Evolutionary conservation across 2,113 vertebrate genomes (phyloP).

Genomic region (Lynx canadensis): DNA sequence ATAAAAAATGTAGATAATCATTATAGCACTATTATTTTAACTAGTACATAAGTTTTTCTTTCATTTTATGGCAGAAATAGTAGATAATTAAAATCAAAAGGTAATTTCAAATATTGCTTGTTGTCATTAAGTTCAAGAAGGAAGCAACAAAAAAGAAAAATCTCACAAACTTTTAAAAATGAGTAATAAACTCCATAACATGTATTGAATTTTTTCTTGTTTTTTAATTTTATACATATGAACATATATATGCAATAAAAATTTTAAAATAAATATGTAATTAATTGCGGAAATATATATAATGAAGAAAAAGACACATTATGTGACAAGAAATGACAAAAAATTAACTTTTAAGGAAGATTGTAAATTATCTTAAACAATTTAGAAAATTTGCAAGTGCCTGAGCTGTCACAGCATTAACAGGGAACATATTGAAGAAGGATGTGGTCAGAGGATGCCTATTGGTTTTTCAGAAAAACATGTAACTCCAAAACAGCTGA

Average conservation of each 20-base stretch:
- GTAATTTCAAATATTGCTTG: not conserved
- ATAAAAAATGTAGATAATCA: conserved; percentile 4
- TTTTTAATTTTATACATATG: not conserved
- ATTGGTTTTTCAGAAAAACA: not conserved
- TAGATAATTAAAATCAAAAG: conserved; percentile 23
- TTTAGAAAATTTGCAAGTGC: not conserved
- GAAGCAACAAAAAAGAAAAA: not conserved
- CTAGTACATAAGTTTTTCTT: not conserved
- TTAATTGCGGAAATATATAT: not conserved
- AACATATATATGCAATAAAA: not conserved
- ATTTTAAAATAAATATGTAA: not conserved
- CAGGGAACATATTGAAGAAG: not conserved
- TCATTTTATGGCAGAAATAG: not conserved
- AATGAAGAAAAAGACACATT: not conserved
- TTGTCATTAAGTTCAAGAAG: conserved; percentile 9
- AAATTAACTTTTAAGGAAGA: not conserved
- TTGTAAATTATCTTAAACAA: not conserved
- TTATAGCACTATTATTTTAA: not conserved
- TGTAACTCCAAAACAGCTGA: not conserved
- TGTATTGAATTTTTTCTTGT: not conserved
- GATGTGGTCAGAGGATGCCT: not conserved
- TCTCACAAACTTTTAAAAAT: not conserved
- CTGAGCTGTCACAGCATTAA: not conserved
- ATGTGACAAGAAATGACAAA: not conserved
- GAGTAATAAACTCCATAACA: not conserved